phyloP scores from a whole-genome alignment of 2,888 invertebrate genomes.

The Ctenicera cuprea region DNA sequence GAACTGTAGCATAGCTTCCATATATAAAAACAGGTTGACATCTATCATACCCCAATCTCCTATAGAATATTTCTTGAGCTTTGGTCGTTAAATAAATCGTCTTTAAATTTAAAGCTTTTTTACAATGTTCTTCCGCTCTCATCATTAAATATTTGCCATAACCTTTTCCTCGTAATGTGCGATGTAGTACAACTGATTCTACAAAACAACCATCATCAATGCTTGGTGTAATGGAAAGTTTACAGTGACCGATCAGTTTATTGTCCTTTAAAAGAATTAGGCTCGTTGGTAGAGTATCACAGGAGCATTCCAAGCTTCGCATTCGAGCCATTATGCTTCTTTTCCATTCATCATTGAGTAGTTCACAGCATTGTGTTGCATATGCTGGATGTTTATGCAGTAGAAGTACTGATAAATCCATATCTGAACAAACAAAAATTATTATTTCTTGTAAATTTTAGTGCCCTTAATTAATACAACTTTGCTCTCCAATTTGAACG shows the following conservation, averaged over 20 bases:
- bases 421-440: too few species aligned
- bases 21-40: conserved; percentile 84
- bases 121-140: conserved; percentile 84
- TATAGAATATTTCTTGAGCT: conserved; percentile 85
- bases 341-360: conserved; percentile 92
- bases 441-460: too few species aligned
- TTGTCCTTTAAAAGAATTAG: conserved; percentile 78
- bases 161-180: conserved; percentile 82
- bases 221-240: conserved; percentile 83
- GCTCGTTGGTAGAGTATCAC: conserved; percentile 83
- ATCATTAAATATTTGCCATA: conserved; percentile 85
- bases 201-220: conserved; percentile 84
- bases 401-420: conserved; percentile 75
- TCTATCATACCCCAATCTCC: conserved; percentile 81
- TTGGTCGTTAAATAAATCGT: conserved; percentile 77
- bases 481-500: too few species aligned
- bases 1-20: conserved; percentile 72
- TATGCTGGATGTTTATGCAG: conserved; percentile 85
- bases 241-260: conserved; percentile 85
- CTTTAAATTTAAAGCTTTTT: conserved; percentile 76
- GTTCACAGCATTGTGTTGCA: conserved; percentile 81
- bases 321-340: conserved; percentile 87
- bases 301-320: conserved; percentile 83
- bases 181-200: conserved; percentile 88
- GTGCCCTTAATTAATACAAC: too few species aligned